phyloP scores from a whole-genome alignment of 2,113 vertebrate species.

The Myotis davidii region DNA sequence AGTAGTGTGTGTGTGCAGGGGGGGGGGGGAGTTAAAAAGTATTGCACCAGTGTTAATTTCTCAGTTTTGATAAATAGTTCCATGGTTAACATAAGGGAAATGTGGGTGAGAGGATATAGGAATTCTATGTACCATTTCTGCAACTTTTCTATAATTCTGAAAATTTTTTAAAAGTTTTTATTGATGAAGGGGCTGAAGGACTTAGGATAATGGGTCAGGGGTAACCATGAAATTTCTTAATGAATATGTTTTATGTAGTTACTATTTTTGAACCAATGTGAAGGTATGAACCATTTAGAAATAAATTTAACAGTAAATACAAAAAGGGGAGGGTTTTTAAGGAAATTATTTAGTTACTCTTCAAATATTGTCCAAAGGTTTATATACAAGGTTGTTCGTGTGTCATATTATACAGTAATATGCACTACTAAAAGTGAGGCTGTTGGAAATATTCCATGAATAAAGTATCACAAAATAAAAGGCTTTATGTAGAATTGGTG shows the following conservation, averaged over 20 bases:
- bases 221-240: not conserved
- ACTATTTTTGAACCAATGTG: not conserved
- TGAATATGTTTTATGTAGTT: not conserved
- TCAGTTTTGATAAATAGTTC: not conserved
- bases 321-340: not conserved
- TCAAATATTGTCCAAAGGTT: not conserved
- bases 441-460: not conserved
- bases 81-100: not conserved
- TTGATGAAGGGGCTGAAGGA: not conserved
- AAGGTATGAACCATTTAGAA: not conserved
- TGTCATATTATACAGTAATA: not conserved
- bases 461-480: conserved; percentile 8
- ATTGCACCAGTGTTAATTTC: not conserved
- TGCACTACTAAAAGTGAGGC: not conserved
- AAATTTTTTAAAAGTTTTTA: not conserved
- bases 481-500: not conserved
- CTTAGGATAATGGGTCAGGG: not conserved
- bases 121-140: not conserved
- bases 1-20: not conserved
- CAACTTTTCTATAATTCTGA: not conserved
- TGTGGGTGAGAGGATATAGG: not conserved
- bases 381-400: not conserved
- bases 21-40: not conserved
- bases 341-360: not conserved
- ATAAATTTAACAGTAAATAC: conserved; percentile 26